Base-by-base conservation (phyloP, 2,113 vertebrate genomes). In the Dasyornis broadbenti region DNA sequence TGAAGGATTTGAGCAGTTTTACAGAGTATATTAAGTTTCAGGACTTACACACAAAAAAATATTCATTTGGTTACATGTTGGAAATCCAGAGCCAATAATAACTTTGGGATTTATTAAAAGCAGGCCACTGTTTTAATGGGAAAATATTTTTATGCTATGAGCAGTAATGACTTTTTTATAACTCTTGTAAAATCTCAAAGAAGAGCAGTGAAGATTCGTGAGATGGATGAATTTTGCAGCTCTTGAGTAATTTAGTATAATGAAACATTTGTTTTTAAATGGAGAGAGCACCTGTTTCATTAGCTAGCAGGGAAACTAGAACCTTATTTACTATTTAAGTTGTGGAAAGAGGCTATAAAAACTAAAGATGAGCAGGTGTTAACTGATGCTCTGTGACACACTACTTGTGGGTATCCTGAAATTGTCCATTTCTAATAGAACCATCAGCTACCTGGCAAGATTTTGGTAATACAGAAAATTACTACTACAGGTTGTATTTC, bases 61-160 rank as follows among this genome's bases (percentile, higher is more conserved):
- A 97, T 91, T 97, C 91, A 82, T 95, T 98, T 91, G 89, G 88
- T 97, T 97, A 65, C 86, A 96, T 6, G 28, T 72, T 94, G 73
- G 89, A 91, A 96, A 96, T 73, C 72, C 83, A 84, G 64, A 96
- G 94, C 96, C 97, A 98, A 95, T 64, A 97, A 97, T 95, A 97
- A 97, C 94, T 92, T 96, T 47, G 45, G 73, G 86, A 93, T 96
- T 97, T 97, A 97, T 98, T 97, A 97, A 97, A 97, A 97, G 82
- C 94, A 97, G 93, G 90, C 95, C 91, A 96, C 92, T 76, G 71
- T 96, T 97, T 97, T 97, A 97, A 96, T 95, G 66, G 94, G 96
- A 96, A 97, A 97, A 97, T 97, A 84, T 93, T 96, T 97, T 96
- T 95, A 94, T 97, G 94, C 87, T 95, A 88, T 80, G 82, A 97